Base-by-base conservation (phyloP, 1,140 invertebrate species). In the Plodia interpunctella region DNA sequence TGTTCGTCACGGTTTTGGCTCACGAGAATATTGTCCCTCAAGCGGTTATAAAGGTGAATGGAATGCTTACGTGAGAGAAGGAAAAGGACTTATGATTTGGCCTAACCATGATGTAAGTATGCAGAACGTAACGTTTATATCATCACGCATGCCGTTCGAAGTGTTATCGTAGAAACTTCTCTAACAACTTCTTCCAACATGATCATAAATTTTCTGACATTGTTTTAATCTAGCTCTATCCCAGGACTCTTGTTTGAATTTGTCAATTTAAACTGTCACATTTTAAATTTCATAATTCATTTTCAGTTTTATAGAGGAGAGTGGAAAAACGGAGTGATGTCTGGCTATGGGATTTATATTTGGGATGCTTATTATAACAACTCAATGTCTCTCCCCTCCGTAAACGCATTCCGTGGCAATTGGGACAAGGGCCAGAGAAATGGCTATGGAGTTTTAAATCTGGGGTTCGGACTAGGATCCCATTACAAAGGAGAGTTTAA, bases 21-120 rank as follows among this genome's bases (percentile, higher is more conserved):
- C 83, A 15, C 78, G 90, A 30, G 76, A 89, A 63, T 92, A 92
- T 68, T 74, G 80, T 35, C 66, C 74, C 11, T 72, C 76, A 18
- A 88, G 86, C 32, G 90, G 79, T 5, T 93, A 92, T 59, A 76
- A 90, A 68, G 92, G 92, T n/a, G 69, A 87, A 9, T 93, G 91
- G 91, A 66, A 80, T 6, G 62, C 80, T 38, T 90, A 91, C 49
- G 73, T 77, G 35, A 83, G 83, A 59, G 69, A 91, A 62, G 92
- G 92, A 13, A 73, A 86, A 65, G 92, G 92, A 60, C 83, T 88
- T 13, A 91, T 92, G 90, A 80, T 90, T 60, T 91, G 90, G 88
- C 74, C 80, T 32, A 92, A 92, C 70, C 83, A 88, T 59, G 91
- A 92, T 74, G 91, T 92, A 78, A 83, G 83, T 78, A 62, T 13